Conservation (phyloP, 1,140 invertebrate species). For the Colletes latitarsis region DNA sequence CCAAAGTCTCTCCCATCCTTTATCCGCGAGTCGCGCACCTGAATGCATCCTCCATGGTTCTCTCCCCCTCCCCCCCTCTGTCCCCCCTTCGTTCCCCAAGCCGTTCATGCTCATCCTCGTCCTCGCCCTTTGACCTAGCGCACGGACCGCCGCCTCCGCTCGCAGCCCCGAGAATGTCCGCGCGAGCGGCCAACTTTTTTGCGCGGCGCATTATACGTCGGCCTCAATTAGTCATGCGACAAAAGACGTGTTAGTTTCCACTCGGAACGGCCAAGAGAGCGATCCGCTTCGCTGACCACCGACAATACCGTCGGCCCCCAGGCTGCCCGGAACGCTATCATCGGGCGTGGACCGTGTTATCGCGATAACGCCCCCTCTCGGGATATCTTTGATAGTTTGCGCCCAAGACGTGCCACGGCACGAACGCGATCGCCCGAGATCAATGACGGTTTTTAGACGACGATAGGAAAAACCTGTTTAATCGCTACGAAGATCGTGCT, state of each 20-base stretch:
- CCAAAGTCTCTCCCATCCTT: conserved; percentile 56
- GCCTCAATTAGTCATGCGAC: conserved; percentile 67
- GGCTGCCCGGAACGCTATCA: conserved; percentile 30
- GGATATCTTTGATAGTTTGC: conserved; percentile 58
- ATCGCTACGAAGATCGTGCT: background rate
- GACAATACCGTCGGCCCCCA: conserved; percentile 52
- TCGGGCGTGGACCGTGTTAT: conserved; percentile 43
- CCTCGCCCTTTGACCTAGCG: conserved; percentile 60
- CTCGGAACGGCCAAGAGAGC: conserved; percentile 37
- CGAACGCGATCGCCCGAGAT: conserved; percentile 21
- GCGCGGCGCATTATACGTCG: conserved; percentile 58
- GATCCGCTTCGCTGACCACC: conserved; percentile 60
- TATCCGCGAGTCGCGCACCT: conserved; percentile 60
- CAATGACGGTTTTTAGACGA: background rate
- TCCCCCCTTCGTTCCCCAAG: background rate
- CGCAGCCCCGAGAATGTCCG: conserved; percentile 22
- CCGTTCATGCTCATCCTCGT: conserved; percentile 34
- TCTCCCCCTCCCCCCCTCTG: background rate
- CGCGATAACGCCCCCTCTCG: conserved; percentile 43
- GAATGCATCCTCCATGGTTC: conserved; percentile 50
- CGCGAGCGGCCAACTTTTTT: conserved; percentile 40
- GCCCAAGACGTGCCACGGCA: conserved; percentile 1
- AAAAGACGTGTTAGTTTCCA: conserved; percentile 63
- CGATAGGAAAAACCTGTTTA: background rate
- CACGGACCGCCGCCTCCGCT: conserved; percentile 37